Base-by-base conservation (phyloP, 2,888 invertebrate species). In the Drosophila yooni region DNA sequence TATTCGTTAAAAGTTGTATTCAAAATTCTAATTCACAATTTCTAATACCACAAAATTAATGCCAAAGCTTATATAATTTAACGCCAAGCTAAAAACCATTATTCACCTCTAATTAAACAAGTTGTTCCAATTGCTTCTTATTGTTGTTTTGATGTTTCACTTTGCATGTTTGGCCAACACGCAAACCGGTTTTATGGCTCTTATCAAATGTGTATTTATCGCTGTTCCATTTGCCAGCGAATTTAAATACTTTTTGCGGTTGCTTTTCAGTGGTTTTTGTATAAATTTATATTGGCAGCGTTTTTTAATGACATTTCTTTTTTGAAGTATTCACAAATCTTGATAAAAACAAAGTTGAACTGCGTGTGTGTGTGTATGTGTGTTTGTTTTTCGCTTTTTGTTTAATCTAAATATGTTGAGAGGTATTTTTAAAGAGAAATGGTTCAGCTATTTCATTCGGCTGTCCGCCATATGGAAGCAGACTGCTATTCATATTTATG, bases 161-260 rank as follows among this genome's bases (percentile, higher is more conserved):
- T 74, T 78, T 76, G 68, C 69, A 86, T 83, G 87, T 71, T 65
- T 52, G 58, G 59, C 46, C 72, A 76, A 63, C 89, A 89, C 87
- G 89, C 89, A 74, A 89, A 40, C 60, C 70, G 11, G 3, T 40
- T 54, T 62, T 56, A 46, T 62, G 65, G 15, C 62, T 69, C 60
- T 73, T 78, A 75, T 83, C 70, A 77, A 59, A 57, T 61, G 5
- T 21, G 31, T 59, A 48, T 74, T 70, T 66, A 50, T 62, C 21
- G 62, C 48, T 29, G 43, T 52, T 21, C 48, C 18, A 46, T 63
- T 68, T 69, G 15, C 46, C 50, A 21, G 15, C 43, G 66, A 59
- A 27, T 70, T 51, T 40, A 48, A 46, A 33, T n/a, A 34, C 43
- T 40, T 57, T 25, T 50, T 60, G 58, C 29, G 52, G 56, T 70